Evolutionary conservation across 2,888 invertebrate genomes (phyloP).

Genomic region (Epinotia nisella): DNA sequence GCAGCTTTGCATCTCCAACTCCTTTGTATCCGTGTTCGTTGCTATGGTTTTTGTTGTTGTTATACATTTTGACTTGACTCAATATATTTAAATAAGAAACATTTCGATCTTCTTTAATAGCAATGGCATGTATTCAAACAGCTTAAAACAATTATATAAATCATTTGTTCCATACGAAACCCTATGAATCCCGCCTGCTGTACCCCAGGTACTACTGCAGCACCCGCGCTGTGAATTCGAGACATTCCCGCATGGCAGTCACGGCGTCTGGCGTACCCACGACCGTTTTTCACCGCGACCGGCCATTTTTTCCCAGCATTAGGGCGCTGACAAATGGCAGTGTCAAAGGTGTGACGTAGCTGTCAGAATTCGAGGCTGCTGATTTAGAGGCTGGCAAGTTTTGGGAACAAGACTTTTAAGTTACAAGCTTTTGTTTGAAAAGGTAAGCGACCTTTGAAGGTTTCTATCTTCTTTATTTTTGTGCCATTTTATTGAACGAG

Average conservation of each 20-base stretch:
- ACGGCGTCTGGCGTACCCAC: slow-evolving; percentile 55
- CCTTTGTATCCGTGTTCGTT: no score
- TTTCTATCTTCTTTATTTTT: no score
- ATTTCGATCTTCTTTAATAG: no score
- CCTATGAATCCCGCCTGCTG: slow-evolving; percentile 1
- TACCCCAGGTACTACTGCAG: background rate
- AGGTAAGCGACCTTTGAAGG: background rate
- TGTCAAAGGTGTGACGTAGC: slow-evolving; percentile 37
- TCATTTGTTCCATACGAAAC: no score
- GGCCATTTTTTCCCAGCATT: slow-evolving; percentile 46
- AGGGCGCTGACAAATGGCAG: slow-evolving; percentile 37
- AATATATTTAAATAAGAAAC: no score
- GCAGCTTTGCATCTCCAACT: no score
- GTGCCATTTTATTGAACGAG: no score
- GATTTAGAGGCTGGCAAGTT: slow-evolving; percentile 25
- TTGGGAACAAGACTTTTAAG: background rate
- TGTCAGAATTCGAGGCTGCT: slow-evolving; percentile 27
- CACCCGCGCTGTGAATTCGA: slow-evolving; percentile 58
- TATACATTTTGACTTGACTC: no score
- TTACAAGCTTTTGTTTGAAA: background rate
- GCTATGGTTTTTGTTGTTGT: no score
- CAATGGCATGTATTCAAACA: no score
- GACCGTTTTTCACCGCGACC: slow-evolving; percentile 43
- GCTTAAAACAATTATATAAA: no score
- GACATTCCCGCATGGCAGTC: slow-evolving; percentile 61